Evolutionary conservation across 1,140 invertebrate species (phyloP).

Genomic region (Danaus melanippus): DNA sequence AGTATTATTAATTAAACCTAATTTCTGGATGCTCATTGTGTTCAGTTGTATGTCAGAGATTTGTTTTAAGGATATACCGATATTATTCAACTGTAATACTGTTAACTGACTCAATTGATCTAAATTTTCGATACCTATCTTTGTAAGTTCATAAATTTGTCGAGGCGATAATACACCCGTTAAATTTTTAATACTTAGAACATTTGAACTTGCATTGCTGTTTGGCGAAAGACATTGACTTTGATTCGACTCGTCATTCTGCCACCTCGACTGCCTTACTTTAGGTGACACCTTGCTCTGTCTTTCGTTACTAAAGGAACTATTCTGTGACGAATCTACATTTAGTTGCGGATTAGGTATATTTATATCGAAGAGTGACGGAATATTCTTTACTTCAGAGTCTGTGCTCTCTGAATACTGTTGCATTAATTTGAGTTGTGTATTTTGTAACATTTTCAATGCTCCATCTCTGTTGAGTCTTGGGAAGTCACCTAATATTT

Average conservation of each 20-base stretch:
- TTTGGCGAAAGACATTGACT: constrained; percentile 53
- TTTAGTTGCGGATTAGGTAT: constrained; percentile 66
- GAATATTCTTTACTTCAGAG: constrained; percentile 61
- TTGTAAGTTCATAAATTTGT: constrained; percentile 72
- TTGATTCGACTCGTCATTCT: constrained; percentile 54
- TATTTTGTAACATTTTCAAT: constrained; percentile 79
- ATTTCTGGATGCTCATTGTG: constrained; percentile 72
- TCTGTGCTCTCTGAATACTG: constrained; percentile 64
- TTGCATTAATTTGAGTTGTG: constrained; percentile 77
- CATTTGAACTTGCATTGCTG: constrained; percentile 41
- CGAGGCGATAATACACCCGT: constrained; percentile 70
- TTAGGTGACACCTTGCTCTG: constrained; percentile 68
- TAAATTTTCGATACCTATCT: constrained; percentile 74
- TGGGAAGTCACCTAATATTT: constrained; percentile 90
- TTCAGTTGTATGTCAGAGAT: constrained; percentile 75
- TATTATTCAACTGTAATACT: constrained; percentile 73
- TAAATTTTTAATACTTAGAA: constrained; percentile 73
- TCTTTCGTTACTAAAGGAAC: constrained; percentile 49
- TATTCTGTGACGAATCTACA: constrained; percentile 32
- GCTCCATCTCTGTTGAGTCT: constrained; percentile 84
- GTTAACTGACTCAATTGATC: constrained; percentile 74
- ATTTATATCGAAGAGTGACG: constrained; percentile 74
- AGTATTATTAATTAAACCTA: constrained; percentile 63
- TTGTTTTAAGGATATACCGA: constrained; percentile 73
- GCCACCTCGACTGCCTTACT: constrained; percentile 76